Conservation (phyloP, 2,113 vertebrate species). For the Urocynchramus pylzowi region DNA sequence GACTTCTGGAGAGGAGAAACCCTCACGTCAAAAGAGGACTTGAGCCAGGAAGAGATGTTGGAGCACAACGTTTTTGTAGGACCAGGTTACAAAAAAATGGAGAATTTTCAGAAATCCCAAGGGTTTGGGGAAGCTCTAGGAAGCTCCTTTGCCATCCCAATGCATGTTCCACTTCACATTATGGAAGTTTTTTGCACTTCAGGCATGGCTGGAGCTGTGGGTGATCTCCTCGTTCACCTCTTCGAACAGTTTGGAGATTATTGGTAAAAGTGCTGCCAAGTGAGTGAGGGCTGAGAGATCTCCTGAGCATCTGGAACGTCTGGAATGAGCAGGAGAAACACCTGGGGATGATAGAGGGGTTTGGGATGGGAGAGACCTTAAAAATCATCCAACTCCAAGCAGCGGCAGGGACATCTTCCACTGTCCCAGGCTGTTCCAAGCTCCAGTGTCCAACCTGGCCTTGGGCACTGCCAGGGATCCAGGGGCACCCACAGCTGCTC, state of each 20-base stretch:
- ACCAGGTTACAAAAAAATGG: neutral
- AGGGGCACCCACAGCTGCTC: neutral
- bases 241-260: neutral
- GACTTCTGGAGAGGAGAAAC: neutral
- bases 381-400: accelerated
- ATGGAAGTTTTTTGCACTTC: neutral
- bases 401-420: neutral
- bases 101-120: neutral
- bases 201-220: neutral
- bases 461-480: neutral
- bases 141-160: neutral
- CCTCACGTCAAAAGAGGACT: neutral
- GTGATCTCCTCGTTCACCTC: neutral
- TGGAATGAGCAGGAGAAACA: neutral
- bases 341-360: neutral
- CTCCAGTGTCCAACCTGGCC: neutral
- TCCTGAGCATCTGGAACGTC: neutral
- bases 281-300: neutral
- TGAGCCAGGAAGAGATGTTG: neutral
- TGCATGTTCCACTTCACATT: neutral
- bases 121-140: neutral
- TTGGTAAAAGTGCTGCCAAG: neutral
- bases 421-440: neutral
- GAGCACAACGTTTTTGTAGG: neutral
- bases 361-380: neutral